These are phyloP conservation scores for Sepioteuthis lessoniana DNA, from an alignment of 2,888 invertebrate genomes.

Conservation along the genomic window DNA sequence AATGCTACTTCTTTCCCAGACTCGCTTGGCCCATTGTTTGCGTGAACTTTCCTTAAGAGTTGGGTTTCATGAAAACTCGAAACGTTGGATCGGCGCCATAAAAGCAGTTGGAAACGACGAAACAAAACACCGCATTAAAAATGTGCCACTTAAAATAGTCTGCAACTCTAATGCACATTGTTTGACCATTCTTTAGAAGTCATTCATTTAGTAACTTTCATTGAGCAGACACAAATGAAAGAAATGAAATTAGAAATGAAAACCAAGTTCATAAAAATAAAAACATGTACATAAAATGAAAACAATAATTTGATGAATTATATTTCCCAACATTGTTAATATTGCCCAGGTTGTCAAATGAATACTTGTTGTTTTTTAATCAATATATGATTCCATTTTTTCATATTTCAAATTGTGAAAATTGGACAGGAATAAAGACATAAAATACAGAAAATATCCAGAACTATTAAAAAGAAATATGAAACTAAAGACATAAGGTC, in stretches of 20 bases:
- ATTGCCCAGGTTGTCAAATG: background rate
- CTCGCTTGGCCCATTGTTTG: background rate
- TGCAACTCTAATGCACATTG: background rate
- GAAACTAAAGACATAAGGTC: too few relatives aligned
- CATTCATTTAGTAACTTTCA: background rate
- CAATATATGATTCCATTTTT: background rate
- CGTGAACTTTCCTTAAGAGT: background rate
- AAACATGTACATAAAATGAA: background rate
- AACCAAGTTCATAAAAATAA: background rate
- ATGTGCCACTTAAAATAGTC: background rate
- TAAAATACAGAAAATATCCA: too few relatives aligned
- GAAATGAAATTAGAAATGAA: background rate
- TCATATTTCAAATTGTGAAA: too few relatives aligned
- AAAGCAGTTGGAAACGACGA: background rate
- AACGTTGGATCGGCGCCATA: background rate
- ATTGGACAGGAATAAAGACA: too few relatives aligned
- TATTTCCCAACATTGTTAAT: background rate
- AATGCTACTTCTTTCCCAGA: background rate
- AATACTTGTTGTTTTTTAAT: background rate
- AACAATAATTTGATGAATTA: background rate
- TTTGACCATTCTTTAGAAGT: background rate
- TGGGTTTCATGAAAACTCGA: background rate
- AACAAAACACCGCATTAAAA: background rate
- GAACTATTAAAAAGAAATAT: too few relatives aligned
- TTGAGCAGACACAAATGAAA: background rate